Evolutionary conservation across 2,113 vertebrate species (phyloP).

Genomic region (Erythrolamprus reginae): DNA sequence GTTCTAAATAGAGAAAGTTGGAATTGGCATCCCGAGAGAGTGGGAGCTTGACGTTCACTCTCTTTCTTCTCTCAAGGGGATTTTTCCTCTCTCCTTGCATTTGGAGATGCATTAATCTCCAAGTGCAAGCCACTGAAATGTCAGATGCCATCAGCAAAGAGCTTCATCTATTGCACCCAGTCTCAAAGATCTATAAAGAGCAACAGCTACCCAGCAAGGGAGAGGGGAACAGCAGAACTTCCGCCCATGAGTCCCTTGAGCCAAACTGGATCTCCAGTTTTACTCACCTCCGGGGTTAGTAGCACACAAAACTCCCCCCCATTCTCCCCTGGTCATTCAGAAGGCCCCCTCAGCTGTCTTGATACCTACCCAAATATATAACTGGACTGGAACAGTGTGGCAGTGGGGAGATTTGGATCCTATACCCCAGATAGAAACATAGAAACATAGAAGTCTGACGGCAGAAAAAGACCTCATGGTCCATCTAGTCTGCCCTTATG

Average conservation of each 20-base stretch:
- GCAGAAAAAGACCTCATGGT: no score
- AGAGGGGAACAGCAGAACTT: background rate
- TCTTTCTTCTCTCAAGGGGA: constrained; percentile 1
- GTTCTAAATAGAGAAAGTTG: background rate
- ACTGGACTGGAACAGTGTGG: background rate
- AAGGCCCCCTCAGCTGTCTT: background rate
- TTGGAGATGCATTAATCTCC: constrained; percentile 26
- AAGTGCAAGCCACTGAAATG: background rate
- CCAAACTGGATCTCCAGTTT: background rate
- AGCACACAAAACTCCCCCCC: background rate
- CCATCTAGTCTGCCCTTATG: no score
- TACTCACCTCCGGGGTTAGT: background rate
- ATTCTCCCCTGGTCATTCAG: background rate
- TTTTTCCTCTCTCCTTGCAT: constrained; percentile 10
- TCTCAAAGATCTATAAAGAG: constrained; percentile 5
- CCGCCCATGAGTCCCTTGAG: background rate
- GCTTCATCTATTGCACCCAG: constrained; percentile 7
- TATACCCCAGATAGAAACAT: background rate
- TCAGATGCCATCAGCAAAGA: constrained; percentile 23
- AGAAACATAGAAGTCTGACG: no score
- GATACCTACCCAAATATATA: background rate
- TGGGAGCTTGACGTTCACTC: background rate
- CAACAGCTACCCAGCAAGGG: constrained; percentile 10
- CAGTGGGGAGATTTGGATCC: background rate
- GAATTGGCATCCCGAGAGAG: background rate